phyloP scores from a whole-genome alignment of 2,113 vertebrate genomes.

The sheep (Ovis aries) region DNA sequence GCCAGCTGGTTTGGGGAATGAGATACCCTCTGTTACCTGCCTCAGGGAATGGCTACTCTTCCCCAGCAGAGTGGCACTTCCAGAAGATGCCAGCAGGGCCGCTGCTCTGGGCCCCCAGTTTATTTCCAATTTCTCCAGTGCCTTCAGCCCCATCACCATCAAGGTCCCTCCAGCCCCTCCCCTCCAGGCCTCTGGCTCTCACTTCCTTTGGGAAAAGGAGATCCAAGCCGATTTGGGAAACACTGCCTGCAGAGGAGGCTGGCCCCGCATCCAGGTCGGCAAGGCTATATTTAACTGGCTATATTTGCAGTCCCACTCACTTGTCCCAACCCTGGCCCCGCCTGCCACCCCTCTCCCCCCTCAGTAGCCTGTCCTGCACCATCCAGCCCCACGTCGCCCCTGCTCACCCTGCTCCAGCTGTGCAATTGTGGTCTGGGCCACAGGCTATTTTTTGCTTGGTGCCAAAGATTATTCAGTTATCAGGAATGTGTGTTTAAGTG shows the following conservation, averaged over 20 bases:
- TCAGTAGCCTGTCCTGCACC: constrained; percentile 45
- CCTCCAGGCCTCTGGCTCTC: background rate
- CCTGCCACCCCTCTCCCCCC: background rate
- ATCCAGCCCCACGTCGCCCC: constrained; percentile 48
- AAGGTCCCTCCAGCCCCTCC: background rate
- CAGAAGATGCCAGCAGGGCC: background rate
- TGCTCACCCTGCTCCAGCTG: constrained; percentile 64
- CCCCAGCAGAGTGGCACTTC: background rate
- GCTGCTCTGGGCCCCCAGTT: background rate
- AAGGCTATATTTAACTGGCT: constrained; percentile 63
- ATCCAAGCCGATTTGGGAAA: constrained; percentile 24
- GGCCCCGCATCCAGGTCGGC: background rate
- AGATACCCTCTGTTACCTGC: background rate
- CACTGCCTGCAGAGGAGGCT: constrained; percentile 26
- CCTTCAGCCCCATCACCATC: background rate
- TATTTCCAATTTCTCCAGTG: background rate
- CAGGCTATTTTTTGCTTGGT: constrained; percentile 78
- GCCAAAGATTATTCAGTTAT: constrained; percentile 80
- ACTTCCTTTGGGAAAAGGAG: constrained; percentile 41
- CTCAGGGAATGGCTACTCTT: background rate
- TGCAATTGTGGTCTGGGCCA: constrained; percentile 80
- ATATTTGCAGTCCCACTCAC: constrained; percentile 68
- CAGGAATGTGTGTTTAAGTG: constrained; percentile 81
- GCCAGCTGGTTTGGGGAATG: background rate
- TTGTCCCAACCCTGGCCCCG: background rate